A percentile compares a stretch with the other conserved stretches of the same genome.
phyloP scores from a whole-genome alignment of 2,113 vertebrate genomes.

The Sula dactylatra region DNA sequence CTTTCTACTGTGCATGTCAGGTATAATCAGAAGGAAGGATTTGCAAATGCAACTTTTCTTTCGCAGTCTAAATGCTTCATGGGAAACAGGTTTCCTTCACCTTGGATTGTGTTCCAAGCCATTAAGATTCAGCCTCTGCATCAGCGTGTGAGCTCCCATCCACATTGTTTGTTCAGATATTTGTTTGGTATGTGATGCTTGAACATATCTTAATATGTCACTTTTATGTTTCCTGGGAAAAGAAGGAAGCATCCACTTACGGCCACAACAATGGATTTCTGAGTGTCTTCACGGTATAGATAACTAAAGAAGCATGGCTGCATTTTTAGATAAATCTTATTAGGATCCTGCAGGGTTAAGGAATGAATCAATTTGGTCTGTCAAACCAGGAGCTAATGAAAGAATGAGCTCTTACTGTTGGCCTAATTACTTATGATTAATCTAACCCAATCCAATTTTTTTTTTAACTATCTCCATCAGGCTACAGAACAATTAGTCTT shows the following conservation, averaged over 20 bases:
- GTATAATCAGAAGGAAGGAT: background rate
- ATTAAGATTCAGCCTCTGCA: background rate
- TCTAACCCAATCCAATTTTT: background rate
- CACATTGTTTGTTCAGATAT: background rate
- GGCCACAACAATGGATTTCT: background rate
- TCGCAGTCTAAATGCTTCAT: background rate
- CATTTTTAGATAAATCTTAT: slow-evolving; percentile 33
- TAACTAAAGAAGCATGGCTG: background rate
- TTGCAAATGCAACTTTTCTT: background rate
- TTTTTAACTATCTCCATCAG: background rate
- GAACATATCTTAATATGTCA: background rate
- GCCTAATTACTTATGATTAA: slow-evolving; percentile 31
- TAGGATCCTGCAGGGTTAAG: slow-evolving; percentile 21
- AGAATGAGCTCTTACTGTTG: slow-evolving; percentile 33
- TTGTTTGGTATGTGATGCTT: background rate
- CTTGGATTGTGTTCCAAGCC: background rate
- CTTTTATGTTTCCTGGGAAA: background rate
- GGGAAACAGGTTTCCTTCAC: background rate
- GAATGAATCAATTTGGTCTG: background rate
- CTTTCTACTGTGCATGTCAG: background rate
- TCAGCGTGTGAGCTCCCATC: background rate
- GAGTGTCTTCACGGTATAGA: background rate
- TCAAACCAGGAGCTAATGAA: slow-evolving; percentile 48
- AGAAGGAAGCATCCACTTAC: background rate
- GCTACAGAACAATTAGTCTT: slow-evolving; percentile 11